Evolutionary conservation across 2,888 invertebrate genomes (phyloP).

Genomic region (Rosalia funebris): DNA sequence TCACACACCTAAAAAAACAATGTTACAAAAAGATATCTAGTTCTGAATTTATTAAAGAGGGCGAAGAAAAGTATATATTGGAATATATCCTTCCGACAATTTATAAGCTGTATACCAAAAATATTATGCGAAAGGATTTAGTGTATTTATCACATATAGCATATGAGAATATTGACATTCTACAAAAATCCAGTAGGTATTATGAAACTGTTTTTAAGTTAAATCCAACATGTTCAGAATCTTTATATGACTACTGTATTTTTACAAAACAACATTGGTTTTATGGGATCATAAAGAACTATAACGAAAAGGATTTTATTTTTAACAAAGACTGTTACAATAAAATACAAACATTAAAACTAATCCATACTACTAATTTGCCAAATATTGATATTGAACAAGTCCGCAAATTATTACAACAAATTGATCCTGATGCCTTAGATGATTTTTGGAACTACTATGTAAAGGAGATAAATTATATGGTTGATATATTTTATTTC

Average conservation of each 20-base stretch:
- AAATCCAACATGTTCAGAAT: slow-evolving; percentile 50
- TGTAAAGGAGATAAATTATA: slow-evolving; percentile 49
- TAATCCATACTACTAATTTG: slow-evolving; percentile 51
- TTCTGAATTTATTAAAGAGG: slow-evolving; percentile 25
- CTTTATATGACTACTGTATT: slow-evolving; percentile 56
- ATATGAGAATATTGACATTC: slow-evolving; percentile 46
- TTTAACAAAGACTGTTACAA: slow-evolving; percentile 44
- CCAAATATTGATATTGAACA: slow-evolving; percentile 40
- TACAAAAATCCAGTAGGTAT: slow-evolving; percentile 48
- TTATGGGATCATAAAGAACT: slow-evolving; percentile 50
- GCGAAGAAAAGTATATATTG: slow-evolving; percentile 40
- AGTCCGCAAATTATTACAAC: slow-evolving; percentile 38
- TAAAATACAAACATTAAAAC: slow-evolving; percentile 49
- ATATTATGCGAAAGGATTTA: slow-evolving; percentile 49
- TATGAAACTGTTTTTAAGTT: slow-evolving; percentile 49
- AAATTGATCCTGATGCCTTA: slow-evolving; percentile 36
- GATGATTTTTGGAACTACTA: slow-evolving; percentile 54
- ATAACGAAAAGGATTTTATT: slow-evolving; percentile 37
- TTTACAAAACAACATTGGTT: slow-evolving; percentile 59
- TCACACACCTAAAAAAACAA: no score
- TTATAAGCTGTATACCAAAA: slow-evolving; percentile 45
- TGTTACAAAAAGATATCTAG: no score
- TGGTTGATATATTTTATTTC: slow-evolving; percentile 51
- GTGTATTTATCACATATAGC: slow-evolving; percentile 52
- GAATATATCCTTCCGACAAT: slow-evolving; percentile 49